Evolutionary conservation across 2,888 invertebrate genomes (phyloP).

Genomic region (Micropterix aruncella): DNA sequence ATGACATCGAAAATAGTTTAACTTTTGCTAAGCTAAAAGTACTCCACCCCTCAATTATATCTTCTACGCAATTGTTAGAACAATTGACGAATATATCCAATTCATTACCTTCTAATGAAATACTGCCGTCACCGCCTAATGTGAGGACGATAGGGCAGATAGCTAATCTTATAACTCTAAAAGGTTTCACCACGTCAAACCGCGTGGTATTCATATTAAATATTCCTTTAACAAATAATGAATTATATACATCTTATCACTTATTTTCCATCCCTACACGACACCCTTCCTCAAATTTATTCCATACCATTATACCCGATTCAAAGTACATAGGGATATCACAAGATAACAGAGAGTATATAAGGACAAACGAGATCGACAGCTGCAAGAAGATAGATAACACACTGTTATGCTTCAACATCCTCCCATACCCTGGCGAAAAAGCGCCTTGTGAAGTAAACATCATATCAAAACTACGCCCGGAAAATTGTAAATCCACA

Average conservation of each 20-base stretch:
- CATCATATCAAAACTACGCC: background rate
- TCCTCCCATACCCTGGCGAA: background rate
- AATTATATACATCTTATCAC: background rate
- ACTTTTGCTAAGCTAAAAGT: background rate
- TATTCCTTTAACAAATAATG: background rate
- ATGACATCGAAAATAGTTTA: background rate
- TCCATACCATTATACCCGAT: background rate
- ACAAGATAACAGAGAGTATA: background rate
- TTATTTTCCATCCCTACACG: background rate
- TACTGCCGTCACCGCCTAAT: background rate
- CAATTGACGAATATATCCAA: background rate
- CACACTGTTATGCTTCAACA: background rate
- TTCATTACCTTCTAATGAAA: background rate
- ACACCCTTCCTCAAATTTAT: background rate
- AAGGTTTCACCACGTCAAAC: background rate
- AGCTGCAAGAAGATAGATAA: background rate
- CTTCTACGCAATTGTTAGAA: background rate
- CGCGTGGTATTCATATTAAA: background rate
- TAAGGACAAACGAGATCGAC: background rate
- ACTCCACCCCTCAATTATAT: background rate
- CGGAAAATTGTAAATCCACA: background rate
- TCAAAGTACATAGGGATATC: background rate
- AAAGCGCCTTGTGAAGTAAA: background rate
- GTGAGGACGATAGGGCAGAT: background rate
- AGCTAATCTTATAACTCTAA: background rate